Percentiles rank a stretch among this genome's conserved stretches.
These are phyloP conservation scores for Xylocopa sonorina DNA, from an alignment of 1,140 invertebrate species.

Conservation along the genomic window DNA sequence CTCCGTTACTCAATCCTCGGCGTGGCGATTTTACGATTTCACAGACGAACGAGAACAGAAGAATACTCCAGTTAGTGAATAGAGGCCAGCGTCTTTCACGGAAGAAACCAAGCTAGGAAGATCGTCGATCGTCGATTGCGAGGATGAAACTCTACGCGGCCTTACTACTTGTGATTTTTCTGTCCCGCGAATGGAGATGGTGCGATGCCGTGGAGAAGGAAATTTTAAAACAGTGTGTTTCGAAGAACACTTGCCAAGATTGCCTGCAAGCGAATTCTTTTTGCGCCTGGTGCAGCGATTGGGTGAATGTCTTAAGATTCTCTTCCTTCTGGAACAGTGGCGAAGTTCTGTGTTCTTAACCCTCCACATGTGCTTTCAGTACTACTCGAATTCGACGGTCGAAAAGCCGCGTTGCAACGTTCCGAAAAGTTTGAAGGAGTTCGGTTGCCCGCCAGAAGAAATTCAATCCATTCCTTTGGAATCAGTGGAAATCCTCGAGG, in stretches of 20 bases:
- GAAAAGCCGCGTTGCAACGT: slow-evolving; percentile 67
- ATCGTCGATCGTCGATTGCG: too few species aligned
- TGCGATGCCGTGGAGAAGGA: not conserved
- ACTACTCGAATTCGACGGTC: slow-evolving; percentile 62
- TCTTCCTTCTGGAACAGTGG: too few species aligned
- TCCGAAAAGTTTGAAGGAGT: slow-evolving; percentile 52
- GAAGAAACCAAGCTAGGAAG: too few species aligned
- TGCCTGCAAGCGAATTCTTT: slow-evolving; percentile 70
- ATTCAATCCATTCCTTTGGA: slow-evolving; percentile 45
- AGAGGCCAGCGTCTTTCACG: not conserved
- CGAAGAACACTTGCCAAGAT: slow-evolving; percentile 69
- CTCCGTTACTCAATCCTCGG: too few species aligned
- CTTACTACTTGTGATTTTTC: not conserved
- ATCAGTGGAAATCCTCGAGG: slow-evolving; percentile 52
- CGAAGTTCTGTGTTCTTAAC: not conserved
- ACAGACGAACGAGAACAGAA: too few species aligned
- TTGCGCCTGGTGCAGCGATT: slow-evolving; percentile 79
- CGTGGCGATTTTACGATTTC: too few species aligned
- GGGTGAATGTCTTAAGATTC: slow-evolving; percentile 63
- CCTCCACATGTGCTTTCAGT: slow-evolving; percentile 64
- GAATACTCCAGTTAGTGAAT: too few species aligned
- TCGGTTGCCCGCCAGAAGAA: slow-evolving; percentile 58
- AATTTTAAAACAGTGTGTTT: slow-evolving; percentile 40
- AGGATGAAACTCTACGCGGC: not conserved
- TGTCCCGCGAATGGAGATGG: not conserved